These are phyloP conservation scores for Ptychodera flava DNA, from an alignment of 35 echinoderm and acorn worm genomes.

Conservation along the genomic window DNA sequence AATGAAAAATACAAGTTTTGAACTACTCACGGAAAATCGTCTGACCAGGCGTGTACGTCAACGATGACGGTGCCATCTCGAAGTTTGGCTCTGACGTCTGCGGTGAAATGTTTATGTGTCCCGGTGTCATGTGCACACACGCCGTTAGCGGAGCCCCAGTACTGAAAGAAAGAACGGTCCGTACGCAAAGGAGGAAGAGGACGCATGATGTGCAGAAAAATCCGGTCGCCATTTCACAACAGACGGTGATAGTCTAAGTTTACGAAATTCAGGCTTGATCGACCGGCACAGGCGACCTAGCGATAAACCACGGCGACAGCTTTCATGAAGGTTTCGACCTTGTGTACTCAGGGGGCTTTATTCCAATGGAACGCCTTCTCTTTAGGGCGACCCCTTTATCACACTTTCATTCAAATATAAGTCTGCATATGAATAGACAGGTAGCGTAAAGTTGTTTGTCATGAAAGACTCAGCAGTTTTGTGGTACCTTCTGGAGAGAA, in stretches of 20 bases:
- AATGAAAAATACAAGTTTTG: too few relatives aligned
- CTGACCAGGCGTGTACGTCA: neutral
- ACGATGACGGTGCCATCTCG: neutral
- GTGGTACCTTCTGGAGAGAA: too few relatives aligned
- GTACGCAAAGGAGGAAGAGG: neutral
- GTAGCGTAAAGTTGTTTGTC: too few relatives aligned
- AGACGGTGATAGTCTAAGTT: too few relatives aligned
- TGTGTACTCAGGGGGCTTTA: neutral
- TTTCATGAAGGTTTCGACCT: neutral
- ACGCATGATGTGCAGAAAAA: neutral
- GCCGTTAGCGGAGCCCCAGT: neutral
- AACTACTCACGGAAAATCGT: neutral
- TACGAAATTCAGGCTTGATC: too few relatives aligned
- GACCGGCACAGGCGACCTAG: neutral
- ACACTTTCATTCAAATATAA: too few relatives aligned
- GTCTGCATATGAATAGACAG: too few relatives aligned
- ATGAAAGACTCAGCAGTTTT: too few relatives aligned
- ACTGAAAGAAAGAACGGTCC: neutral
- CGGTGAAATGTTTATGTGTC: neutral
- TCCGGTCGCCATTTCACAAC: neutral
- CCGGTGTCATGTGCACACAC: neutral
- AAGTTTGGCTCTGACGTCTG: neutral
- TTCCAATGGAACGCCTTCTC: too few relatives aligned
- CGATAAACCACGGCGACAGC: neutral
- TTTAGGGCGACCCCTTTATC: too few relatives aligned